A percentile compares a stretch with the other conserved stretches of the same genome.
phyloP scores from a whole-genome alignment of 2,888 invertebrate genomes.

The Lottia gigantea region DNA sequence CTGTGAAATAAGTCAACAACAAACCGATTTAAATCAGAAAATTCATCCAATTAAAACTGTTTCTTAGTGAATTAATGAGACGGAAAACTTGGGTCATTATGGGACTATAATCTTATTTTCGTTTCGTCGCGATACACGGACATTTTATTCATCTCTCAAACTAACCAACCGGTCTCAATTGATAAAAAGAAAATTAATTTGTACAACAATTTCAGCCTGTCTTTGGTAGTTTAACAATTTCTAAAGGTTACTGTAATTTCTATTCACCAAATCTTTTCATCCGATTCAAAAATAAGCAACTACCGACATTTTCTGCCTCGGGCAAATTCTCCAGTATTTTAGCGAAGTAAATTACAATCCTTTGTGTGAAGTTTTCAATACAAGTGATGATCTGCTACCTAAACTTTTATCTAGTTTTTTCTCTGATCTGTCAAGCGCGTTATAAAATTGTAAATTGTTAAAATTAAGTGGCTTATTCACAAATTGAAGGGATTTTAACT shows the following conservation, averaged over 20 bases:
- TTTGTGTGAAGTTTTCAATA: neutral
- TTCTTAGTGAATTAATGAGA: neutral
- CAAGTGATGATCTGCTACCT: neutral
- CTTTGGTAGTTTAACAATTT: neutral
- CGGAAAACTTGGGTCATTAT: neutral
- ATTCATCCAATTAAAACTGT: too few species aligned
- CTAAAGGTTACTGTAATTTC: neutral
- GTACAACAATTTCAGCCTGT: neutral
- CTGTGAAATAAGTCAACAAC: too few species aligned
- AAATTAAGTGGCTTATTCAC: too few species aligned
- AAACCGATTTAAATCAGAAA: too few species aligned
- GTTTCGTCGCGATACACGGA: neutral
- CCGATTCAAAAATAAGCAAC: neutral
- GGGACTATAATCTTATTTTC: conserved; percentile 3
- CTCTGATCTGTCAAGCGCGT: neutral
- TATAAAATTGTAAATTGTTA: neutral
- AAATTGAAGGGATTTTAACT: too few species aligned
- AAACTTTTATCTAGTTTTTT: neutral
- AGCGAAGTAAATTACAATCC: neutral
- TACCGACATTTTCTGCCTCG: neutral
- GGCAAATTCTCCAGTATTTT: neutral
- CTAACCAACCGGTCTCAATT: neutral
- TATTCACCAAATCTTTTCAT: conserved; percentile 1
- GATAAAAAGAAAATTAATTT: conserved; percentile 9
- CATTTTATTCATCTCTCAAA: neutral